These are phyloP conservation scores for Lasioglossum figueresi DNA, from an alignment of 2,888 invertebrate species.

Conservation along the genomic window DNA sequence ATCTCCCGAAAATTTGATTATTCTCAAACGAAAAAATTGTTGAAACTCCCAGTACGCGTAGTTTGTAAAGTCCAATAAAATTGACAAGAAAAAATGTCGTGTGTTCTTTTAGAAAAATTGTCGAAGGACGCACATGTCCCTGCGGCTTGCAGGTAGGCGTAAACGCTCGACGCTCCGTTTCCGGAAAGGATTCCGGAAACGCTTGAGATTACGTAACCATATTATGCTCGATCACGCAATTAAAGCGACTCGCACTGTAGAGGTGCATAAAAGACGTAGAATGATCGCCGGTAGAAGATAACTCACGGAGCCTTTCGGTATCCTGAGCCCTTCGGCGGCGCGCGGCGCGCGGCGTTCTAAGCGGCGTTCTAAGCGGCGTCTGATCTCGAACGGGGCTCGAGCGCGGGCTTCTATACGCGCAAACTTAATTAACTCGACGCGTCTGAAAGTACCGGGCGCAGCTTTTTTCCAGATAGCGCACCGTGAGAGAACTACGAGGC, in stretches of 20 bases:
- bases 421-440: slow-evolving; percentile 65
- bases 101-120: not conserved
- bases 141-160: not conserved
- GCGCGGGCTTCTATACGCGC: slow-evolving; percentile 16
- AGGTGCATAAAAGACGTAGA: slow-evolving; percentile 11
- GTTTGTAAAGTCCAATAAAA: not conserved
- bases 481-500: slow-evolving; percentile 59
- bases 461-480: slow-evolving; percentile 24
- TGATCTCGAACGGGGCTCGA: slow-evolving; percentile 28
- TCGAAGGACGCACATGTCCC: not conserved
- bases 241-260: slow-evolving; percentile 16
- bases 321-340: slow-evolving; percentile 28
- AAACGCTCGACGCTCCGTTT: not conserved
- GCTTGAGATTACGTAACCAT: not conserved
- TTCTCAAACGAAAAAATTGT: too few relatives aligned
- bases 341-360: too few relatives aligned
- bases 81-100: not conserved
- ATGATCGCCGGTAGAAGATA: slow-evolving; percentile 40
- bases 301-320: slow-evolving; percentile 42
- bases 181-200: not conserved
- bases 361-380: slow-evolving; percentile 18
- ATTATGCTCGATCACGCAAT: slow-evolving; percentile 11
- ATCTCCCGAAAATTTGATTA: too few relatives aligned
- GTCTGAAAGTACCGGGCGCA: slow-evolving; percentile 50
- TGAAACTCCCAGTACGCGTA: too few relatives aligned